phyloP scores from a whole-genome alignment of 2,113 vertebrate genomes.

The Eulemur macaco region DNA sequence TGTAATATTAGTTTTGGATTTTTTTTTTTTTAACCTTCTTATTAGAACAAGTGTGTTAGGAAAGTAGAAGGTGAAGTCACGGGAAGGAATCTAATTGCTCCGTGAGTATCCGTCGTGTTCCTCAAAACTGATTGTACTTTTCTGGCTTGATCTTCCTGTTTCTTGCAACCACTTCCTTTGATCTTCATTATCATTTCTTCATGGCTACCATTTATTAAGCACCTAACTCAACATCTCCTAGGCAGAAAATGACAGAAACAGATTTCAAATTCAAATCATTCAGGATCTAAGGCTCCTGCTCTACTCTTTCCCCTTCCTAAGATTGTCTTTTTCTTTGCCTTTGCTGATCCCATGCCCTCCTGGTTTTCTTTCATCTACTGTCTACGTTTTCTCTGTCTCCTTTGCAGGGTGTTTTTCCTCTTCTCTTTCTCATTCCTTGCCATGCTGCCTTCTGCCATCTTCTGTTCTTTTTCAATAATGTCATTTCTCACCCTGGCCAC shows the following conservation, averaged over 20 bases:
- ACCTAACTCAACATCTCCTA: neutral
- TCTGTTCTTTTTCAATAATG: neutral
- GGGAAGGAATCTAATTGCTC: slow-evolving; percentile 37
- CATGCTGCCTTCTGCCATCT: neutral
- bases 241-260: neutral
- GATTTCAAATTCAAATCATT: neutral
- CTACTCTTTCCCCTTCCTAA: neutral
- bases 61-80: slow-evolving; percentile 44
- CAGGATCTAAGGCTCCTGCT: neutral
- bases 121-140: neutral
- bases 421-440: neutral
- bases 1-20: slow-evolving; percentile 54
- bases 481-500: neutral
- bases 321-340: neutral
- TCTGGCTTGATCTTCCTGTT: neutral
- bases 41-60: slow-evolving; percentile 62
- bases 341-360: accelerated
- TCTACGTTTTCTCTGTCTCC: neutral
- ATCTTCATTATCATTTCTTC: neutral
- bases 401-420: accelerated
- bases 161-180: neutral
- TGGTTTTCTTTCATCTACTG: neutral
- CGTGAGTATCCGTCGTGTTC: neutral
- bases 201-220: neutral
- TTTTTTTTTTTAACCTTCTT: slow-evolving; percentile 19